A percentile compares a stretch with the other conserved stretches of the same genome.
Conservation (phyloP, 2,797 vertebrate species). For the Schizopygopsis malacanthus region DNA sequence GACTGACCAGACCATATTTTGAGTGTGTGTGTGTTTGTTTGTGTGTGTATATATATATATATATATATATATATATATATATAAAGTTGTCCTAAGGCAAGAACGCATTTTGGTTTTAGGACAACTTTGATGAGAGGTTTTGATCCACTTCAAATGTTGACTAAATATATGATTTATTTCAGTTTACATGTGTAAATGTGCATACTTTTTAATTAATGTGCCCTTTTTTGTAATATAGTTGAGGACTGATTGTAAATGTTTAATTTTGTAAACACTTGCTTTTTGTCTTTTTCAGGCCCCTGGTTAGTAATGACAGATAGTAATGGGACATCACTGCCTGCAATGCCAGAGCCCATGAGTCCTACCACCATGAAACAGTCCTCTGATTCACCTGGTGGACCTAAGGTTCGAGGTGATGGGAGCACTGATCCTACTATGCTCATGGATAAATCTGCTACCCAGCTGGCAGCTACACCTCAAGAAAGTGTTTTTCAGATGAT, state of each 20-base stretch:
- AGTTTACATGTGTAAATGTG: neutral
- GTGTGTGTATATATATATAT: too few species aligned
- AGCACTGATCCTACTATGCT: conserved; percentile 87
- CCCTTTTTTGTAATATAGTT: neutral
- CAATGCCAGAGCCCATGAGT: conserved; percentile 84
- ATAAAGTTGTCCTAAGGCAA: too few species aligned
- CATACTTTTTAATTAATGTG: neutral
- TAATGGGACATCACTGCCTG: conserved; percentile 86
- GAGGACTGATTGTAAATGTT: neutral
- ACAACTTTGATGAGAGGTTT: too few species aligned
- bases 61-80: too few species aligned
- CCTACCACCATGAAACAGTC: conserved; percentile 94
- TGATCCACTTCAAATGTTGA: too few species aligned
- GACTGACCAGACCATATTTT: neutral
- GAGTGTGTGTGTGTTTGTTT: too few species aligned
- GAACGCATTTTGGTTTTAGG: too few species aligned
- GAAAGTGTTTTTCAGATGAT: conserved; percentile 91
- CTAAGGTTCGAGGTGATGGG: conserved; percentile 85
- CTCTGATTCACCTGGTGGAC: conserved; percentile 84
- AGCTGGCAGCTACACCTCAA: conserved; percentile 87
- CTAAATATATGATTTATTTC: neutral
- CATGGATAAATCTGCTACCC: conserved; percentile 86
- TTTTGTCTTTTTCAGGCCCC: conserved; percentile 75
- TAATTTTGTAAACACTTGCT: conserved; percentile 51
- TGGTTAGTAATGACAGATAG: conserved; percentile 84